These are phyloP conservation scores for Dendrophyllia cribrosa DNA, from an alignment of 64 coral and sea anemone genomes.

Conservation along the genomic window DNA sequence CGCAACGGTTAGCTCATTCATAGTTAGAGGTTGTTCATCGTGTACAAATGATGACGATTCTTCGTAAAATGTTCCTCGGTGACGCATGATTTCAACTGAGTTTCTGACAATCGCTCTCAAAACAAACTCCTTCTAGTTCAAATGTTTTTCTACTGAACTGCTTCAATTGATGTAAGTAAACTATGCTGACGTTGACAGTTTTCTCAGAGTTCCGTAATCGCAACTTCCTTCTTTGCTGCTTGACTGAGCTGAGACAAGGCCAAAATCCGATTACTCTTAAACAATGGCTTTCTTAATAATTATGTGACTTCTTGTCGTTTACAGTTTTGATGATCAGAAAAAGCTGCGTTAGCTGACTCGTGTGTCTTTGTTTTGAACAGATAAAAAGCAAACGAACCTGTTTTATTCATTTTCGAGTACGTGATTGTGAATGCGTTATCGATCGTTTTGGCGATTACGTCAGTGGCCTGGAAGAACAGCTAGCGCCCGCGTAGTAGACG, in stretches of 20 bases:
- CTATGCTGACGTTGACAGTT: too few relatives aligned
- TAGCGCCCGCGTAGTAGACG: background rate
- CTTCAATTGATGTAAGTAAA: background rate
- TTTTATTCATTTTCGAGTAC: background rate
- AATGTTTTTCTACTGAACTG: background rate
- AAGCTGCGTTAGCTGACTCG: background rate
- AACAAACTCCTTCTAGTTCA: constrained; percentile 2
- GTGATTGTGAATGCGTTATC: background rate
- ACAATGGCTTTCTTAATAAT: too few relatives aligned
- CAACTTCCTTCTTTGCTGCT: too few relatives aligned
- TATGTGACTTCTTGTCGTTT: background rate
- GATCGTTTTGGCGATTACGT: constrained; percentile 2
- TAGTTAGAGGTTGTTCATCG: constrained; percentile 18
- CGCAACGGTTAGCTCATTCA: constrained; percentile 24
- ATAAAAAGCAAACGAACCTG: constrained; percentile 27
- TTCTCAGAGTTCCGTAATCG: too few relatives aligned
- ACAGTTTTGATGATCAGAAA: background rate
- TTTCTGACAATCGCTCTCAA: background rate
- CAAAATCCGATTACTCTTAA: too few relatives aligned
- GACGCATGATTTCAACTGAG: background rate
- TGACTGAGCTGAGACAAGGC: too few relatives aligned
- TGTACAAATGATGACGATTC: background rate
- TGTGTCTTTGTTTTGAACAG: constrained; percentile 14
- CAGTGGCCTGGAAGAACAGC: background rate
- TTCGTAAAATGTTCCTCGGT: constrained; percentile 12